Base-by-base conservation (phyloP, 2,888 invertebrate genomes). In the Ochropleura leucogaster region DNA sequence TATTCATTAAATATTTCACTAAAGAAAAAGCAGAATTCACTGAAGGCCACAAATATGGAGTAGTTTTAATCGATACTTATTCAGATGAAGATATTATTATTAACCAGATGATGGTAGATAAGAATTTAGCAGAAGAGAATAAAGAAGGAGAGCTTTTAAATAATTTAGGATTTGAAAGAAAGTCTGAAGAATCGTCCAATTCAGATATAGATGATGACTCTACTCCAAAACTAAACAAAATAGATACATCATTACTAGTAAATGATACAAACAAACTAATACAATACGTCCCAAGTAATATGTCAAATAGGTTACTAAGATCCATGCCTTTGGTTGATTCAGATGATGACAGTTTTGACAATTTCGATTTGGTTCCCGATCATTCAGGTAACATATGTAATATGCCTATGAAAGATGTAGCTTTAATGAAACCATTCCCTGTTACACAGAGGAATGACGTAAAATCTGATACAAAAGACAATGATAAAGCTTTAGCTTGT, bases 21-120 rank as follows among this genome's bases (percentile, higher is more conserved):
- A 96, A 95, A 88, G 93, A 94, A 77, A 86, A 89, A 42, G 91
- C 95, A 0, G 85, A 90, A 62, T 86, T 89, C 44, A 95, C 96
- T 0, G 94, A 89, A 9, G 96, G 96, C 2, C 88, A 94, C 66
- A 97, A 96, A 87, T 97, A 97, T 89, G 95, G 94, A 0, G 92
- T 97, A 2, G 88, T 94, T 30, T 83, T 97, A 18, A 91, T 97
- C 67, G 97, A 97, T 79, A 96, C 96, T 2, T 93, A 91, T 67
- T 87, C 88, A 1, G 90, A 92, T 4, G 85, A 92, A 59, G 95
- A 96, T 80, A 68, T 96, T 5, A 81, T 97, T 7, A 92, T 97
- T n/a, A 97, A 97, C 84, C 90, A 94, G 75, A 82, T 94, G 59
- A 90, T 97, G 88, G 88, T 97, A 7, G 96, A 97, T 68, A 90